A percentile compares a stretch with the other conserved stretches of the same genome.
Conservation (phyloP, 2,888 invertebrate species). For the Pecten maximus region DNA sequence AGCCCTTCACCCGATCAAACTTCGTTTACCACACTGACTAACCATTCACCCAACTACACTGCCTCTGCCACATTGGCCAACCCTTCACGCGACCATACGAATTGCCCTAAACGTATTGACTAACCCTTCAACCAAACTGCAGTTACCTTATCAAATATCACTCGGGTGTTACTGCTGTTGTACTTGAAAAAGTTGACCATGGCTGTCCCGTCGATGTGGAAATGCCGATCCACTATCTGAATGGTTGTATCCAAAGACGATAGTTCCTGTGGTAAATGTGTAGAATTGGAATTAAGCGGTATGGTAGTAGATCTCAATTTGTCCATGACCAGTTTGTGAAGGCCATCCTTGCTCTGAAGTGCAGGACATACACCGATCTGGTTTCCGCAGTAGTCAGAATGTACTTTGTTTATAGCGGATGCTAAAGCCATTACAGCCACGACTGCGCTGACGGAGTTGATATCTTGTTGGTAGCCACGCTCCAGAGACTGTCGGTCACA, state of each 20-base stretch:
- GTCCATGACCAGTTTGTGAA: not conserved
- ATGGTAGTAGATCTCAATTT: not conserved
- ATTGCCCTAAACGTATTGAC: too few relatives aligned
- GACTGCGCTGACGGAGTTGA: not conserved
- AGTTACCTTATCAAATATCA: not conserved
- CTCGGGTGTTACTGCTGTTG: not conserved
- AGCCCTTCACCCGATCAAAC: too few relatives aligned
- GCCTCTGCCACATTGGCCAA: too few relatives aligned
- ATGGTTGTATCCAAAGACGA: not conserved
- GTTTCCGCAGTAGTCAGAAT: not conserved
- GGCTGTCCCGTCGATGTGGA: not conserved
- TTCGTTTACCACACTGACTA: too few relatives aligned
- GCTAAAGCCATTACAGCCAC: not conserved
- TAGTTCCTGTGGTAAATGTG: not conserved
- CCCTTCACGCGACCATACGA: too few relatives aligned
- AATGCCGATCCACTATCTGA: not conserved
- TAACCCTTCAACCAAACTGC: not conserved
- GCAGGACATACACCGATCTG: not conserved
- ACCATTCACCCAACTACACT: too few relatives aligned
- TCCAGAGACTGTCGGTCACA: not conserved
- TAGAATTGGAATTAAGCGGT: not conserved
- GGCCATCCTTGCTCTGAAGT: not conserved
- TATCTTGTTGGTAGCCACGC: not conserved
- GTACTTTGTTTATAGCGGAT: not conserved
- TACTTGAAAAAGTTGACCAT: slow-evolving; percentile 17